Percentiles rank a stretch among this genome's conserved stretches.
phyloP scores from a whole-genome alignment of 2,113 vertebrate genomes.

The Antechinus flavipes region DNA sequence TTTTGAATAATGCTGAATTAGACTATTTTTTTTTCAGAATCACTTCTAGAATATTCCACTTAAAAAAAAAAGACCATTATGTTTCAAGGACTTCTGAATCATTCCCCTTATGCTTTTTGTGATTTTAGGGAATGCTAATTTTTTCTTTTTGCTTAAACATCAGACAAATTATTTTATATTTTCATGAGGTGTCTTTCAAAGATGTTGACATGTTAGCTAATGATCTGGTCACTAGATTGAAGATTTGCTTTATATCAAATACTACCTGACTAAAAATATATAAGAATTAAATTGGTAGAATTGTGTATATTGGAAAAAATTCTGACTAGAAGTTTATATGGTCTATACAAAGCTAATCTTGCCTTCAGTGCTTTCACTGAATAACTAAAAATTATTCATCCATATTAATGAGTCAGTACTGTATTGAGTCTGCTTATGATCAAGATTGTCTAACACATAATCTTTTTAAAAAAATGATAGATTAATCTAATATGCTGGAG shows the following conservation, averaged over 20 bases:
- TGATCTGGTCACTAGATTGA: background rate
- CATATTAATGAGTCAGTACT: background rate
- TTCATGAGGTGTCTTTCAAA: background rate
- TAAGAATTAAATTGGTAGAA: background rate
- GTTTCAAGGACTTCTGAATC: background rate
- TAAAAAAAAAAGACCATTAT: background rate
- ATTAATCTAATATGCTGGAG: background rate
- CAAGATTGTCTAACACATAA: background rate
- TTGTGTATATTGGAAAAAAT: background rate
- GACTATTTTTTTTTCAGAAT: background rate
- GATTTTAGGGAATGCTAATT: background rate
- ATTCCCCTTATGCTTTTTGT: background rate
- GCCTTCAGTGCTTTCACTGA: background rate
- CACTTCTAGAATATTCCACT: background rate
- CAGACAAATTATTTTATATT: background rate
- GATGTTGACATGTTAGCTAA: background rate
- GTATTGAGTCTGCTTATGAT: background rate
- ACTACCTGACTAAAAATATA: background rate
- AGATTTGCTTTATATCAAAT: background rate
- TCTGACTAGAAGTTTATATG: background rate
- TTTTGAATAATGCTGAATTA: background rate
- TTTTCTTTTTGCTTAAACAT: background rate
- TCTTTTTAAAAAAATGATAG: background rate
- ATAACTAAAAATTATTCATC: background rate
- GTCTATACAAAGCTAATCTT: background rate